Conservation (phyloP, 2,888 invertebrate genomes). For the Chrysodeixis includens region DNA sequence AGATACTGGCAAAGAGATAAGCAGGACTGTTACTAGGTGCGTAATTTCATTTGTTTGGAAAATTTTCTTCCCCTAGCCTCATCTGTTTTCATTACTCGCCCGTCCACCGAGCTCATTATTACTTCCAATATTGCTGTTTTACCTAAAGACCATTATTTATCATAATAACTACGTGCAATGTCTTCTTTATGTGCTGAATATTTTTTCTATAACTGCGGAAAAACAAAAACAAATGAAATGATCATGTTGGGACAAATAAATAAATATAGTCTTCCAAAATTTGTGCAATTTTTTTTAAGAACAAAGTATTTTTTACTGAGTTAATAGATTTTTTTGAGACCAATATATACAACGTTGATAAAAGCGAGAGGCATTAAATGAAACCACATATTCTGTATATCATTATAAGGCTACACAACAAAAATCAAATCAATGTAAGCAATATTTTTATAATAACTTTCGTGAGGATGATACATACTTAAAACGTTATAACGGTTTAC, state of each 20-base stretch:
- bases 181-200: slow-evolving; percentile 49
- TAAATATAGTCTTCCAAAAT: neutral
- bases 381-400: too few species aligned
- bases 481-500: too few species aligned
- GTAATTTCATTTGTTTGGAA: slow-evolving; percentile 61
- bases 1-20: slow-evolving; percentile 29
- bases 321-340: too few species aligned
- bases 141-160: slow-evolving; percentile 67
- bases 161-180: slow-evolving; percentile 57
- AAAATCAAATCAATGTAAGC: too few species aligned
- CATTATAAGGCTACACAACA: too few species aligned
- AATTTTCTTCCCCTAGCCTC: slow-evolving; percentile 61
- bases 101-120: slow-evolving; percentile 68
- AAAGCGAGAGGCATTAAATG: too few species aligned
- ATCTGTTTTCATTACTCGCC: slow-evolving; percentile 70
- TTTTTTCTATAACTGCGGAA: slow-evolving; percentile 41
- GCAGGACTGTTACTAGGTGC: slow-evolving; percentile 34
- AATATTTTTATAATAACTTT: too few species aligned
- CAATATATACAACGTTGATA: too few species aligned
- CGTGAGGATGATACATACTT: too few species aligned
- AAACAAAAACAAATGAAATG: neutral
- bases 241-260: neutral
- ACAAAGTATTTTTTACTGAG: too few species aligned
- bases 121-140: slow-evolving; percentile 66
- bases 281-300: too few species aligned